These are phyloP conservation scores for Dromas ardeola DNA, from an alignment of 2,113 vertebrate genomes.

Conservation along the genomic window DNA sequence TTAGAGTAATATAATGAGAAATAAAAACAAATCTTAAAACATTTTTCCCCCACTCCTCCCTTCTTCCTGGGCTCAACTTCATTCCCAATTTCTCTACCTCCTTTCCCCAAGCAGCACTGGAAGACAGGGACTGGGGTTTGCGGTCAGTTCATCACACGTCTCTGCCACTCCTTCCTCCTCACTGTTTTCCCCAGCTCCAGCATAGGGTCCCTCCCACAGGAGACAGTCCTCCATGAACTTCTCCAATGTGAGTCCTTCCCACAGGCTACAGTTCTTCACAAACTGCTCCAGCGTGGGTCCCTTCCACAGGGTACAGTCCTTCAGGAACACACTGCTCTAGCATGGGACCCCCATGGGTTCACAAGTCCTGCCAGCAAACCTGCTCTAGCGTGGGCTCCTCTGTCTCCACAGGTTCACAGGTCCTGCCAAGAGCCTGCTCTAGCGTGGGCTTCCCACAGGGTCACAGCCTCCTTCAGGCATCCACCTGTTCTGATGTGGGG, in stretches of 20 bases:
- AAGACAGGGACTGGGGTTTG: not conserved
- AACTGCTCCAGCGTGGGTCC: not conserved
- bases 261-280: not conserved
- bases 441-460: no score
- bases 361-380: not conserved
- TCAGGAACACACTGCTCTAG: not conserved
- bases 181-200: not conserved
- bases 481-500: fast-evolving
- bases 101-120: fast-evolving
- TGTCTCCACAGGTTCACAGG: not conserved
- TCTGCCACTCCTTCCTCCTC: not conserved
- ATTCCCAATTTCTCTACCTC: not conserved
- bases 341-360: fast-evolving
- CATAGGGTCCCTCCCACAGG: not conserved
- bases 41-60: fast-evolving
- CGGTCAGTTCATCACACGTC: not conserved
- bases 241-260: not conserved
- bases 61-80: not conserved
- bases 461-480: not conserved
- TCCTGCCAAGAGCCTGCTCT: not conserved
- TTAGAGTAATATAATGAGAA: not conserved
- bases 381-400: not conserved
- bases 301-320: no score
- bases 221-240: not conserved
- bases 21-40: not conserved